A percentile compares a stretch with the other conserved stretches of the same genome.
Conservation (phyloP, 1,140 invertebrate species). For the Diabrotica virgifera region DNA sequence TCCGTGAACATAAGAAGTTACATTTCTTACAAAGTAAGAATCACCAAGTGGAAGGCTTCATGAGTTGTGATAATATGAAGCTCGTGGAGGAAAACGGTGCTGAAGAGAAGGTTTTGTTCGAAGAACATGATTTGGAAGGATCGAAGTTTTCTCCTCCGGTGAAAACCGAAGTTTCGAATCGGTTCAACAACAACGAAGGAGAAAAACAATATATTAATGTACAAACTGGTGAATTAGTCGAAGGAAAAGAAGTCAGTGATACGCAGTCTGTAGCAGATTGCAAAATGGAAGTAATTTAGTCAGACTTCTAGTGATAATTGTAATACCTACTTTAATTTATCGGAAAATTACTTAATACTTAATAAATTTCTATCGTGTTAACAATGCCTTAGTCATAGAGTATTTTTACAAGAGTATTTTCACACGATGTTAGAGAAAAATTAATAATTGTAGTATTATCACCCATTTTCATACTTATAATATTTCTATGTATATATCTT, state of each 20-base stretch:
- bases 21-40: conserved; percentile 63
- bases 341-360: conserved; percentile 29
- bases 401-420: conserved; percentile 48
- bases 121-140: conserved; percentile 42
- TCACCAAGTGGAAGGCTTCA: conserved; percentile 62
- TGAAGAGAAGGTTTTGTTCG: conserved; percentile 46
- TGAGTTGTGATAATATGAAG: conserved; percentile 56
- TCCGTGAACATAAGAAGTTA: conserved; percentile 76
- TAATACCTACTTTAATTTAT: conserved; percentile 24
- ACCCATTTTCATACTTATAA: conserved; percentile 27
- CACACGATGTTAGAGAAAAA: conserved; percentile 36
- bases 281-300: conserved; percentile 39
- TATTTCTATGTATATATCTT: conserved; percentile 28
- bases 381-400: conserved; percentile 45
- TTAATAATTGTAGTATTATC: conserved; percentile 37
- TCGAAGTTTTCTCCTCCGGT: conserved; percentile 36
- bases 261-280: conserved; percentile 10
- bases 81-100: conserved; percentile 34
- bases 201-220: conserved; percentile 56
- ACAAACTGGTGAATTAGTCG: conserved; percentile 53
- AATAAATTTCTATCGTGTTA: conserved; percentile 33
- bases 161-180: conserved; percentile 28
- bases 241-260: conserved; percentile 31
- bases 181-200: conserved; percentile 46
- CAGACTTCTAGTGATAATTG: conserved; percentile 47